A percentile compares a stretch with the other conserved stretches of the same genome.
These are phyloP conservation scores for Chalcosyrphus nemorum DNA, from an alignment of 2,888 invertebrate species.

Conservation along the genomic window DNA sequence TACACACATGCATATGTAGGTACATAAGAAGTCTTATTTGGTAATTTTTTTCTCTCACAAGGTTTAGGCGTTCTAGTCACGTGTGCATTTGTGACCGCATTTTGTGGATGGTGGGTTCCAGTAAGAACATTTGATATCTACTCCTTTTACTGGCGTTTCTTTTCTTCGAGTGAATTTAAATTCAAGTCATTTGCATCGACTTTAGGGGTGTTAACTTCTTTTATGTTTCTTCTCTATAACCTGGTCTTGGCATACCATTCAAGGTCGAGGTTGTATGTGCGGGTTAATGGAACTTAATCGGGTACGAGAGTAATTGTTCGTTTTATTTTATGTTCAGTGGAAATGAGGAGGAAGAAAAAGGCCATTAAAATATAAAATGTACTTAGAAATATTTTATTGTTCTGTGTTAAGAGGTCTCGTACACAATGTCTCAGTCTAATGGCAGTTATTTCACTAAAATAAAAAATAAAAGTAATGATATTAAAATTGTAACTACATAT, in stretches of 20 bases:
- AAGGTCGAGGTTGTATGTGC: conserved; percentile 11
- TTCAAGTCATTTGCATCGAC: conserved; percentile 19
- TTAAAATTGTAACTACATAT: too few relatives aligned
- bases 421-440: too few relatives aligned
- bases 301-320: neutral
- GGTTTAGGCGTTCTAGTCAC: conserved; percentile 17
- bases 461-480: too few relatives aligned
- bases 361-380: neutral
- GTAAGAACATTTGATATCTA: neutral
- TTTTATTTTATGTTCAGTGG: conserved; percentile 1
- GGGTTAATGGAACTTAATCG: neutral
- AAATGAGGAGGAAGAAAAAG: neutral
- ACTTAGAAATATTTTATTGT: neutral
- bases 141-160: neutral
- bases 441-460: too few relatives aligned
- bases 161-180: conserved; percentile 1
- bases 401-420: too few relatives aligned
- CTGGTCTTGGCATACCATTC: neutral
- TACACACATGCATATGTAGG: neutral
- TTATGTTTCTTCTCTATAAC: neutral
- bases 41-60: neutral
- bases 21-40: neutral
- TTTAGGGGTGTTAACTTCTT: conserved; percentile 5
- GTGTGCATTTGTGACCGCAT: conserved; percentile 9
- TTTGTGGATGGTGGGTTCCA: neutral